Percentiles rank a stretch among this genome's conserved stretches.
phyloP scores from a whole-genome alignment of 1,140 invertebrate species.

The Bombus sibiricus region DNA sequence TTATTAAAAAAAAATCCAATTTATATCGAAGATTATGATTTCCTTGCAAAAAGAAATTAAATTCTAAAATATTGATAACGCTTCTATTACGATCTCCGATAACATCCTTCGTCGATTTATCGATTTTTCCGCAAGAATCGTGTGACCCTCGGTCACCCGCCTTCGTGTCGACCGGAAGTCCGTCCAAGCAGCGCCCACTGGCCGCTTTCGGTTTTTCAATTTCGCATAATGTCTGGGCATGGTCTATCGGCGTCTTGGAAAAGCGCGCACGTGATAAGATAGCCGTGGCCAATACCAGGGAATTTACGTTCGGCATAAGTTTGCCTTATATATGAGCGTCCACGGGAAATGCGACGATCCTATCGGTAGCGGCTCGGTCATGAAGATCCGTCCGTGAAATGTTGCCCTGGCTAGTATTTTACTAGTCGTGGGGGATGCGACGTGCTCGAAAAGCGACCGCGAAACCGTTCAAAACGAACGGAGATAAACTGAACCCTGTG shows the following conservation, averaged over 20 bases:
- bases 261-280: constrained; percentile 80
- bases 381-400: constrained; percentile 69
- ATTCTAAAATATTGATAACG: background rate
- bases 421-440: constrained; percentile 45
- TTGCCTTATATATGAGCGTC: constrained; percentile 80
- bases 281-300: constrained; percentile 70
- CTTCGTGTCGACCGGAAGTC: constrained; percentile 71
- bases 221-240: constrained; percentile 79
- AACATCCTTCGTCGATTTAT: background rate
- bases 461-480: constrained; percentile 23
- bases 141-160: constrained; percentile 22
- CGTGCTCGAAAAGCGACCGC: constrained; percentile 8
- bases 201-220: constrained; percentile 80
- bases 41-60: background rate
- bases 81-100: background rate
- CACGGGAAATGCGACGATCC: constrained; percentile 83
- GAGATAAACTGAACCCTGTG: constrained; percentile 31
- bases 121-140: constrained; percentile 19
- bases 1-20: background rate
- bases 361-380: constrained; percentile 71
- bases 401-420: constrained; percentile 70
- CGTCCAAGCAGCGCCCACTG: constrained; percentile 49
- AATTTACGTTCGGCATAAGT: constrained; percentile 81
- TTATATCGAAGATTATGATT: background rate
- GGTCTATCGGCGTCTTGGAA: constrained; percentile 70